Conservation (phyloP, 1,140 invertebrate species). For the Penaeus vannamei region DNA sequence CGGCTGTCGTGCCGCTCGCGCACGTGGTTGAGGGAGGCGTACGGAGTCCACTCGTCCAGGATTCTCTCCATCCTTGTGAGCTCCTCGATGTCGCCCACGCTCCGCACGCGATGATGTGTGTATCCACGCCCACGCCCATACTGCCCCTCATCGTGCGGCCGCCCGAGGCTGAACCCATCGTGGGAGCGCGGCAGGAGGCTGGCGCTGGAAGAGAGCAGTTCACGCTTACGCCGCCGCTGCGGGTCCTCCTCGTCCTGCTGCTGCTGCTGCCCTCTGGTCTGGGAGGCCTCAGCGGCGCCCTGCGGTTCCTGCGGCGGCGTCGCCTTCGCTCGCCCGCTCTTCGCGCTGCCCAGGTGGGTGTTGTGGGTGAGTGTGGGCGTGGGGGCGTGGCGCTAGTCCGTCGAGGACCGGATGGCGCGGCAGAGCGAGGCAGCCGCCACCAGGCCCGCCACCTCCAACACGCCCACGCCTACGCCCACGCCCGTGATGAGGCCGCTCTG, state of each 20-base stretch:
- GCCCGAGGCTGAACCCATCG: slow-evolving; percentile 50
- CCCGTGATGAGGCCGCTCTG: slow-evolving; percentile 63
- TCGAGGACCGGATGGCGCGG: slow-evolving; percentile 39
- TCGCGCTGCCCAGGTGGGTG: not conserved
- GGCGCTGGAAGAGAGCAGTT: not conserved
- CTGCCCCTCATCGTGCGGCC: not conserved
- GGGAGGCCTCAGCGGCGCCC: too few relatives aligned
- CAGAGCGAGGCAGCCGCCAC: slow-evolving; percentile 64
- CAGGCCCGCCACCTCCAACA: slow-evolving; percentile 62
- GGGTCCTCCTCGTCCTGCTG: not conserved
- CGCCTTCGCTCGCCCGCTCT: not conserved
- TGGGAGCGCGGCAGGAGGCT: slow-evolving; percentile 29
- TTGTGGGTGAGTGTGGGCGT: slow-evolving; percentile 23
- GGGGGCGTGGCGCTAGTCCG: slow-evolving; percentile 62
- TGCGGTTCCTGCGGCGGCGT: not conserved
- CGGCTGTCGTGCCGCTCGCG: slow-evolving; percentile 18
- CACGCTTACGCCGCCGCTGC: not conserved
- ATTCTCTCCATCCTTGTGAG: slow-evolving; percentile 60
- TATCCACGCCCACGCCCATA: not conserved
- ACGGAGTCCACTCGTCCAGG: slow-evolving; percentile 64
- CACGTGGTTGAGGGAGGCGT: slow-evolving; percentile 54
- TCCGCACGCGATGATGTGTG: slow-evolving; percentile 6
- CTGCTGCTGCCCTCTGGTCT: not conserved
- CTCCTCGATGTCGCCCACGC: slow-evolving; percentile 53
- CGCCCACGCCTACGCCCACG: slow-evolving; percentile 60